Evolutionary conservation across 2,113 vertebrate species (phyloP).

Genomic region (Leucoraja erinaceus): DNA sequence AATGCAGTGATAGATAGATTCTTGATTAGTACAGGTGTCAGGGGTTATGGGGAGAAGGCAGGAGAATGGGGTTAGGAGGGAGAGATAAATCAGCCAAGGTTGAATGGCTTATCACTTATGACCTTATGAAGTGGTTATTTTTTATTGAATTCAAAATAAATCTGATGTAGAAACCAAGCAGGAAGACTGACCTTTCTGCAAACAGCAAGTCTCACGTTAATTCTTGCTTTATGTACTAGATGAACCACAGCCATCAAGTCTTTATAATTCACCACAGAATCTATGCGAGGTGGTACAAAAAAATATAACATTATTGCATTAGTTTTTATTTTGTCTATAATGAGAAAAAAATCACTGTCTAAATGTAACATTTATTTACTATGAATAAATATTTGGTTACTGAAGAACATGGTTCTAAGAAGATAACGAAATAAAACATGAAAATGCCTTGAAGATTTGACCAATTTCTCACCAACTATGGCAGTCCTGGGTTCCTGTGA

Average conservation of each 20-base stretch:
- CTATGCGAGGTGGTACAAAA: slow-evolving; percentile 52
- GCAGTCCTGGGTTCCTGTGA: not conserved
- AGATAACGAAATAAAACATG: not conserved
- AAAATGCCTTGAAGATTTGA: not conserved
- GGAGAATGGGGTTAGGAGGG: too few species aligned
- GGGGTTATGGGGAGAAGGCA: too few species aligned
- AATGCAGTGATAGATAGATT: too few species aligned
- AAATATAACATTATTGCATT: slow-evolving; percentile 2
- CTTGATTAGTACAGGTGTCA: too few species aligned
- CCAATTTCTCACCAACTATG: not conserved
- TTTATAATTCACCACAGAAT: slow-evolving; percentile 81
- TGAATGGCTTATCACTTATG: too few species aligned
- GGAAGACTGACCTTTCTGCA: slow-evolving; percentile 81
- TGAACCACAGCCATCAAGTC: slow-evolving; percentile 85
- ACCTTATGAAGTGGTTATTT: not conserved
- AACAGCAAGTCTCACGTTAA: slow-evolving; percentile 74
- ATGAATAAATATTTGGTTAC: not conserved
- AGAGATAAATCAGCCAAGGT: too few species aligned
- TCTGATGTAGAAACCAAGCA: not conserved
- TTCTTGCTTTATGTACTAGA: slow-evolving; percentile 72
- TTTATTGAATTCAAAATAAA: not conserved
- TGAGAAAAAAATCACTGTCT: not conserved
- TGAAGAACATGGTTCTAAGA: not conserved
- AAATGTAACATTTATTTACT: too few species aligned
- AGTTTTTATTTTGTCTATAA: not conserved